Evolutionary conservation across 92 coral and sea anemone species (phyloP).

Genomic region (Actinernus sp.): DNA sequence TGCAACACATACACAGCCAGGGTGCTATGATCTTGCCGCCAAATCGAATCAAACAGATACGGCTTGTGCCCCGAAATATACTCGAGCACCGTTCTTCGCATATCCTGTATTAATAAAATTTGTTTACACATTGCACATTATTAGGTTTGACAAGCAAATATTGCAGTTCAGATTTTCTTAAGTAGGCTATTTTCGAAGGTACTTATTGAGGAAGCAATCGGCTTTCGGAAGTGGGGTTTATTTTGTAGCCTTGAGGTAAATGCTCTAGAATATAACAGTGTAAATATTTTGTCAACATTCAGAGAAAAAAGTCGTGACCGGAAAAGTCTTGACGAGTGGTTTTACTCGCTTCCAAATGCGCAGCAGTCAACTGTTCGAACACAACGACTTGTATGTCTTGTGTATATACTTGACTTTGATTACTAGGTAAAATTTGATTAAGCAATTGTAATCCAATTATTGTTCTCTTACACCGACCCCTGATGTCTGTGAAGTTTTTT

Average conservation of each 20-base stretch:
- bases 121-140: conserved; percentile 43
- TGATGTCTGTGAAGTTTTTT: not conserved
- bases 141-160: conserved; percentile 52
- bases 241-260: conserved; percentile 17
- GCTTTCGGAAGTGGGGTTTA: conserved; percentile 44
- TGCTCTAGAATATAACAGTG: conserved; percentile 7
- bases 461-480: conserved; percentile 1
- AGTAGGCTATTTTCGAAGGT: conserved; percentile 45
- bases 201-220: conserved; percentile 44
- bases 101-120: conserved; percentile 37
- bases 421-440: conserved; percentile 40
- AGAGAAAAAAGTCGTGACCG: conserved; percentile 15
- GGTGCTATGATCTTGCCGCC: conserved; percentile 28
- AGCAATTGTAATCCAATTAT: conserved; percentile 44
- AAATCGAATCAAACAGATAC: conserved; percentile 3
- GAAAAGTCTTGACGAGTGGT: conserved; percentile 3
- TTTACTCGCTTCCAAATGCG: conserved; percentile 7
- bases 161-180: conserved; percentile 40
- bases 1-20: conserved; percentile 11
- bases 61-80: not conserved
- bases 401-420: conserved; percentile 12
- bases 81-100: conserved; percentile 14
- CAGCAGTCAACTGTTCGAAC: not conserved
- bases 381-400: not conserved
- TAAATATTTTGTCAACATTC: conserved; percentile 41